Conservation (phyloP, 1,140 invertebrate genomes). For the Rhopalosiphum padi region DNA sequence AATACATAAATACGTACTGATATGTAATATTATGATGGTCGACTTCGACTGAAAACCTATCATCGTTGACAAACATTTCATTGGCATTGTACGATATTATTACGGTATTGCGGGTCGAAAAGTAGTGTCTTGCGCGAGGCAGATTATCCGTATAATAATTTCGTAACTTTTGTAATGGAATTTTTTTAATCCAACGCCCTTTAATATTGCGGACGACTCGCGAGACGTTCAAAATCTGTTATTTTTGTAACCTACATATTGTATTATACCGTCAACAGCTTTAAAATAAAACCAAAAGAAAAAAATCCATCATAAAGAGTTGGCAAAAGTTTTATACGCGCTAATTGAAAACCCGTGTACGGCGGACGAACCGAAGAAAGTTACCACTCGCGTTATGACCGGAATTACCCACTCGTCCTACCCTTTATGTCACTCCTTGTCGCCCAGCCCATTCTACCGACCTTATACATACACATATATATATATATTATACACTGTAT, state of each 20-base stretch:
- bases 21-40: not conserved
- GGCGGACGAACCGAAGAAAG: not conserved
- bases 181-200: not conserved
- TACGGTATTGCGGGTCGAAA: not conserved
- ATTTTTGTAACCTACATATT: not conserved
- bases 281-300: not conserved
- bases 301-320: conserved; percentile 25
- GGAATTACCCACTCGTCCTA: not conserved
- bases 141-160: not conserved
- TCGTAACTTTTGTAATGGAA: not conserved
- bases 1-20: not conserved
- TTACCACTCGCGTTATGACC: conserved; percentile 25
- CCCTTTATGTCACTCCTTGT: not conserved
- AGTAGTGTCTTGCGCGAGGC: not conserved
- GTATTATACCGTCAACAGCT: not conserved
- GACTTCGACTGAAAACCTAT: not conserved
- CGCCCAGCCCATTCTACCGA: not conserved
- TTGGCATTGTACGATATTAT: not conserved
- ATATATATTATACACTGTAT: too few relatives aligned
- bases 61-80: not conserved
- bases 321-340: conserved; percentile 34
- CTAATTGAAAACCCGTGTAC: conserved; percentile 53
- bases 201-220: not conserved
- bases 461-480: not conserved
- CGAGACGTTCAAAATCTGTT: not conserved